These are phyloP conservation scores for Sebastes hopkinsi DNA, from an alignment of 2,797 vertebrate genomes.

Conservation along the genomic window DNA sequence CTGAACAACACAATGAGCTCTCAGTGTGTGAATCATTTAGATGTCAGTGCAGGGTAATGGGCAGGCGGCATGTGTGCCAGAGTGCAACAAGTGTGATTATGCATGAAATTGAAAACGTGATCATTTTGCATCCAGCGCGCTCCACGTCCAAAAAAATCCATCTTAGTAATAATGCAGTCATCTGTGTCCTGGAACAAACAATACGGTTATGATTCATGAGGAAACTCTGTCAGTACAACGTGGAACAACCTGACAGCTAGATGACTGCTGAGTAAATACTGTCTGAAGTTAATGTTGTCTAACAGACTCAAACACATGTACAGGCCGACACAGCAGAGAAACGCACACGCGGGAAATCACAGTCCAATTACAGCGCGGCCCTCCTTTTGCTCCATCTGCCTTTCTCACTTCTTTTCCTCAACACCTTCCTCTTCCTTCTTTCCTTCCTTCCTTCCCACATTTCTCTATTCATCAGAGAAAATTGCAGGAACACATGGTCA, in stretches of 20 bases:
- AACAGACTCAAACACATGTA: constrained; percentile 34
- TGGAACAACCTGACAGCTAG: constrained; percentile 37
- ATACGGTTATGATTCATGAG: constrained; percentile 12
- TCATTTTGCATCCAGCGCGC: constrained; percentile 30
- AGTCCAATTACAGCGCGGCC: constrained; percentile 49
- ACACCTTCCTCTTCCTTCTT: constrained; percentile 65
- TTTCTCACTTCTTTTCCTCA: constrained; percentile 67
- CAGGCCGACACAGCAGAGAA: constrained; percentile 11
- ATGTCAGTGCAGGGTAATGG: constrained; percentile 12
- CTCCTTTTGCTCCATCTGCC: constrained; percentile 61
- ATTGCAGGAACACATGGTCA: constrained; percentile 75
- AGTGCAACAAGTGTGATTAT: constrained; percentile 64
- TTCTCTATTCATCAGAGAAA: constrained; percentile 57
- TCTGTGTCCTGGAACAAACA: constrained; percentile 27
- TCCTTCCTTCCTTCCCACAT: constrained; percentile 39
- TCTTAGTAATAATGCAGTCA: constrained; percentile 40
- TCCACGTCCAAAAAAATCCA: constrained; percentile 13
- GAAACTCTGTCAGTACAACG: background rate
- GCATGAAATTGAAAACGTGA: constrained; percentile 71
- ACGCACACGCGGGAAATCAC: constrained; percentile 48
- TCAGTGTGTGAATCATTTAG: constrained; percentile 23
- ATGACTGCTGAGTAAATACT: constrained; percentile 42
- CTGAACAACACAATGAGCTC: background rate
- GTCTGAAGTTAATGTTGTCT: constrained; percentile 60
- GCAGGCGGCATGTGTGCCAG: constrained; percentile 13